Percentiles rank a stretch among this genome's conserved stretches.
Evolutionary conservation across 2,113 vertebrate species (phyloP).

Genomic region (Heteronetta atricapilla): DNA sequence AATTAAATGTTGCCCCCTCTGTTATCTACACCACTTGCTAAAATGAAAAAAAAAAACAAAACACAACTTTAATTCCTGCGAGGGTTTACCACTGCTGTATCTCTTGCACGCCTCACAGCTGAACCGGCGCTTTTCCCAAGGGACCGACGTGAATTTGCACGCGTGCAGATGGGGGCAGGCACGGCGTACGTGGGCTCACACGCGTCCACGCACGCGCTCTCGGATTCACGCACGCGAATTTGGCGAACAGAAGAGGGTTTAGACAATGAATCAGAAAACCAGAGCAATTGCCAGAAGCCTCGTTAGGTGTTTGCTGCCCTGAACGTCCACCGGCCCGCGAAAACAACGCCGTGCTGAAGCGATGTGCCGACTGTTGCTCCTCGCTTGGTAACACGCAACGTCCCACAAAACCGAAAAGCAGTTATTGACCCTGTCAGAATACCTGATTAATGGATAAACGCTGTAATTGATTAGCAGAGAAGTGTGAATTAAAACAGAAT

Average conservation of each 20-base stretch:
- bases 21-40: conserved; percentile 59
- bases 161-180: background rate
- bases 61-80: conserved; percentile 19
- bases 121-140: background rate
- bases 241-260: conserved; percentile 64
- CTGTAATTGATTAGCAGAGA: conserved; percentile 96
- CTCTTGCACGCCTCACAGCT: background rate
- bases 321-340: conserved; percentile 62
- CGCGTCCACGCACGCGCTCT: background rate
- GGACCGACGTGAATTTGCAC: background rate
- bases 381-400: conserved; percentile 78
- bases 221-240: conserved; percentile 14
- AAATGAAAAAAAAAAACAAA: conserved; percentile 36
- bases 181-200: conserved; percentile 11
- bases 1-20: conserved; percentile 64
- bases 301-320: conserved; percentile 62
- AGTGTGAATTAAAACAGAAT: conserved; percentile 94
- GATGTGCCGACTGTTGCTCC: conserved; percentile 74
- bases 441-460: conserved; percentile 97
- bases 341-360: conserved; percentile 61
- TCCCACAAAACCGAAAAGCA: conserved; percentile 82
- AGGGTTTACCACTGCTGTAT: conserved; percentile 30
- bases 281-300: conserved; percentile 41
- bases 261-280: conserved; percentile 36
- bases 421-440: conserved; percentile 90